These are phyloP conservation scores for Solenopsis invicta DNA, from an alignment of 1,140 invertebrate species.

Conservation along the genomic window DNA sequence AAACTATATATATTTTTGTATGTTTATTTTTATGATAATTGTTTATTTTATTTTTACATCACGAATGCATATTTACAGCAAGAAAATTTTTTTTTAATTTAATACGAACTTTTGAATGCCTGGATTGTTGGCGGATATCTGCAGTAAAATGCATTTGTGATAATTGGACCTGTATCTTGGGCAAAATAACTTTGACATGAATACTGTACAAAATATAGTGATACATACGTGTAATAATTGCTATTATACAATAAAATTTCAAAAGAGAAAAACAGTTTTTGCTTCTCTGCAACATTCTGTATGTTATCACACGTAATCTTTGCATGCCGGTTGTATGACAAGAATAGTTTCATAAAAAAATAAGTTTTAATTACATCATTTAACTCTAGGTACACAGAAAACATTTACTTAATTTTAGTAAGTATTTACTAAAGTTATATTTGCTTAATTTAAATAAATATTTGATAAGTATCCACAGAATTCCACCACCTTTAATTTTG, in stretches of 20 bases:
- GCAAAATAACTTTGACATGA: slow-evolving; percentile 36
- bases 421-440: no score
- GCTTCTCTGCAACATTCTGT: not conserved
- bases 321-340: not conserved
- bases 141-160: slow-evolving; percentile 19
- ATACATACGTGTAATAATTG: slow-evolving; percentile 29
- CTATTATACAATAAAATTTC: slow-evolving; percentile 45
- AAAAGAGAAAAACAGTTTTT: not conserved
- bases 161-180: slow-evolving; percentile 1
- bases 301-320: not conserved
- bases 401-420: no score
- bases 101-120: not conserved
- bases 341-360: not conserved
- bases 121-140: not conserved
- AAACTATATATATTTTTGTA: slow-evolving; percentile 21
- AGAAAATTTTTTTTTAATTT: not conserved
- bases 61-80: slow-evolving; percentile 25
- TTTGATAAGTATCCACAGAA: no score
- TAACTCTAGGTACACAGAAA: no score
- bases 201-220: slow-evolving; percentile 25
- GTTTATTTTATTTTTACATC: slow-evolving; percentile 10
- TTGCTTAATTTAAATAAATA: no score
- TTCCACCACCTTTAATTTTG: no score
- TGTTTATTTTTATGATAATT: slow-evolving; percentile 19
- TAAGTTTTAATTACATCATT: no score